A percentile compares a stretch with the other conserved stretches of the same genome.
Conservation (phyloP, 2,888 invertebrate genomes). For the Ferdinandea cuprea region DNA sequence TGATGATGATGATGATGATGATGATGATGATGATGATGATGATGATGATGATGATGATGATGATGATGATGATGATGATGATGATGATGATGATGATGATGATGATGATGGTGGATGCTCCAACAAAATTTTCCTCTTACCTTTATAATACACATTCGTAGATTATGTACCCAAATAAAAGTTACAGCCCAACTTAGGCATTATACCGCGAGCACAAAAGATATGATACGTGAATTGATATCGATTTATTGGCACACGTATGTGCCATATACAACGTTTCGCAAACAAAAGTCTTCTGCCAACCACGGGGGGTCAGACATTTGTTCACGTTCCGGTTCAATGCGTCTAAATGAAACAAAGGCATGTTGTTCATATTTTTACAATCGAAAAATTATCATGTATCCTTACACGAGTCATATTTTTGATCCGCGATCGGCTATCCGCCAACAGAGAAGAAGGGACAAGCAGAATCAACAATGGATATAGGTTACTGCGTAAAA, state of each 20-base stretch:
- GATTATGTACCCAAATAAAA: conserved; percentile 56
- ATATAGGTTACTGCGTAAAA: conserved; percentile 27
- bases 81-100: too few relatives aligned
- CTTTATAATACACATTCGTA: conserved; percentile 16
- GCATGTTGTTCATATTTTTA: conserved; percentile 75
- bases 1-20: too few relatives aligned
- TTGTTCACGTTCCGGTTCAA: conserved; percentile 73
- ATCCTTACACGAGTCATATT: conserved; percentile 79
- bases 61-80: too few relatives aligned
- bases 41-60: too few relatives aligned
- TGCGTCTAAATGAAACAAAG: conserved; percentile 71
- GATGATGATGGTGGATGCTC: too few relatives aligned
- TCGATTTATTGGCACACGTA: conserved; percentile 71
- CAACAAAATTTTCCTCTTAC: conserved; percentile 45
- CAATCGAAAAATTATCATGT: conserved; percentile 77
- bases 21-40: too few relatives aligned
- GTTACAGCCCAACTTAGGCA: conserved; percentile 52
- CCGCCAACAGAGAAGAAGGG: conserved; percentile 26
- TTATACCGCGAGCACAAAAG: conserved; percentile 39
- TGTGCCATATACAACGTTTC: conserved; percentile 50
- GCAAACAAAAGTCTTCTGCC: conserved; percentile 60
- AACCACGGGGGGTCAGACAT: conserved; percentile 72
- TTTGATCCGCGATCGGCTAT: conserved; percentile 71
- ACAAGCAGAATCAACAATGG: background rate
- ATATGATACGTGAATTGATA: conserved; percentile 72